Conservation (phyloP, 2,888 invertebrate genomes). For the Brachyptera putata region DNA sequence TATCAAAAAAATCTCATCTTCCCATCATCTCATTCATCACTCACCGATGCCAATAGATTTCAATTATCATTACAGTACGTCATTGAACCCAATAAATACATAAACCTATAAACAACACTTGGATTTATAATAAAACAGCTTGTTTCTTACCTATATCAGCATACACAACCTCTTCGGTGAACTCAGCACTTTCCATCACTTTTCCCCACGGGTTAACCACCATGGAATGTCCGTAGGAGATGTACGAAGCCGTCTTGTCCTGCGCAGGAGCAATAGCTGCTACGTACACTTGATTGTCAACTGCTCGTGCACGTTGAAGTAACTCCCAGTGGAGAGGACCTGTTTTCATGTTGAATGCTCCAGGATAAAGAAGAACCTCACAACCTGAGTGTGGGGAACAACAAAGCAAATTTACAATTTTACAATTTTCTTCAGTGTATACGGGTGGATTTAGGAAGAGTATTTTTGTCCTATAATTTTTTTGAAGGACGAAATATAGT, state of each 20-base stretch:
- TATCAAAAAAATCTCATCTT: too few relatives aligned
- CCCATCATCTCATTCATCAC: too few relatives aligned
- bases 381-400: constrained; percentile 57
- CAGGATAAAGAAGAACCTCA: constrained; percentile 84
- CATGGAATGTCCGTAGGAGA: constrained; percentile 86
- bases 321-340: constrained; percentile 93
- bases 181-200: constrained; percentile 64
- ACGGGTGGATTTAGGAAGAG: background rate
- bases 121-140: too few relatives aligned
- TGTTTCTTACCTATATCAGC: constrained; percentile 73
- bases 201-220: constrained; percentile 81
- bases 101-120: too few relatives aligned
- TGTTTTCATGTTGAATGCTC: constrained; percentile 94
- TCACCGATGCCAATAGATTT: too few relatives aligned
- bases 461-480: background rate
- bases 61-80: too few relatives aligned
- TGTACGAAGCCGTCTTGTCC: constrained; percentile 64
- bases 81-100: too few relatives aligned
- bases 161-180: constrained; percentile 64
- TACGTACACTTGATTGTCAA: constrained; percentile 87
- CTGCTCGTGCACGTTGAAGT: constrained; percentile 72
- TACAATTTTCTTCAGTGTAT: too few relatives aligned
- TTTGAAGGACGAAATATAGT: background rate
- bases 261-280: constrained; percentile 81
- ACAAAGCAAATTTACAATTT: background rate